Evolutionary conservation across 2,797 vertebrate species (phyloP).

Genomic region (Gadopsis marmoratus): DNA sequence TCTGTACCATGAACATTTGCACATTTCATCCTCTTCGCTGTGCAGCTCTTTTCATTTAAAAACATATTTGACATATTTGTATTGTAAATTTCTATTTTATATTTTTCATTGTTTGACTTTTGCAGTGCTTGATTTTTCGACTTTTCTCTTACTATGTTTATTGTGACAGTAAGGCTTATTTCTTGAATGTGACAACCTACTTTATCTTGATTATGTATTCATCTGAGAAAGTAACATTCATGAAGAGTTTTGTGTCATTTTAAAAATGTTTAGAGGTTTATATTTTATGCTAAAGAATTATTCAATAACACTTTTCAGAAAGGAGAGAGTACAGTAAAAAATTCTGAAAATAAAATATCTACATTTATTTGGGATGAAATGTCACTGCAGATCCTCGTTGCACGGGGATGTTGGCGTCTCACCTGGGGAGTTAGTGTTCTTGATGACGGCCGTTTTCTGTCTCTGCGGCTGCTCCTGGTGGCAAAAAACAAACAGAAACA

Average conservation of each 20-base stretch:
- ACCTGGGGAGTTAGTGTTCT: conserved; percentile 96
- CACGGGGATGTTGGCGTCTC: conserved; percentile 7
- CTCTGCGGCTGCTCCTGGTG: conserved; percentile 94
- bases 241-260: neutral
- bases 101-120: neutral
- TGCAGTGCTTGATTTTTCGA: neutral
- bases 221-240: too few species aligned
- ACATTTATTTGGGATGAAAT: neutral
- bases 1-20: neutral
- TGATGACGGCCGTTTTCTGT: conserved; percentile 93
- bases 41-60: too few species aligned
- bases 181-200: too few species aligned
- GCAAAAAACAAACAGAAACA: neutral
- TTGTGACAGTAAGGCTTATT: neutral
- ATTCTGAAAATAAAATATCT: neutral
- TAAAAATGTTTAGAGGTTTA: neutral
- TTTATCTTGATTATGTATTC: neutral
- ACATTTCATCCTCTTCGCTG: neutral
- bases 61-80: neutral
- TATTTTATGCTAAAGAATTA: neutral
- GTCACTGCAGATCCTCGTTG: neutral
- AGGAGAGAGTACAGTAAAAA: neutral
- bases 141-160: neutral
- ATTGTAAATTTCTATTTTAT: neutral
- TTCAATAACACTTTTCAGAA: too few species aligned